These are phyloP conservation scores for Synchiropus splendidus DNA, from an alignment of 2,113 vertebrate species.

Conservation along the genomic window DNA sequence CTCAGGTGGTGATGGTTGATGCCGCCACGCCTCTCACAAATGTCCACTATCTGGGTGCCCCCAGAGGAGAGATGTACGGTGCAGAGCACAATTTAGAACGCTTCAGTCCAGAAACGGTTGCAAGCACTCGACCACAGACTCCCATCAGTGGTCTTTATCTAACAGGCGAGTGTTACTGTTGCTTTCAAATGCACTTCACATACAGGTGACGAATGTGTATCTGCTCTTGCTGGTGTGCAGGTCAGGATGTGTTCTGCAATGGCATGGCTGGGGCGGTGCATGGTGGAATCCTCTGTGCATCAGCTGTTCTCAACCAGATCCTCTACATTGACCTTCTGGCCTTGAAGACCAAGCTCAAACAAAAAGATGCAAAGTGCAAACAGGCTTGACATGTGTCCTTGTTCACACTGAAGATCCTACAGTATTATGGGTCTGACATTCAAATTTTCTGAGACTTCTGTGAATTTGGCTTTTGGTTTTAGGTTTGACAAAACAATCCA, in stretches of 20 bases:
- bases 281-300: conserved; percentile 69
- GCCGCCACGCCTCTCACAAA: conserved; percentile 70
- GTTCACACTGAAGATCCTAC: too few relatives aligned
- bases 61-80: conserved; percentile 69
- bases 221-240: conserved; percentile 31
- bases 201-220: neutral
- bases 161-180: conserved; percentile 55
- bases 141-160: conserved; percentile 65
- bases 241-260: conserved; percentile 73
- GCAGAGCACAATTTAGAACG: conserved; percentile 65
- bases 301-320: conserved; percentile 61
- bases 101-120: conserved; percentile 58
- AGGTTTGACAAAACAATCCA: too few relatives aligned
- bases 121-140: conserved; percentile 55
- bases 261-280: conserved; percentile 74
- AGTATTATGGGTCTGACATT: too few relatives aligned
- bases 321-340: conserved; percentile 71
- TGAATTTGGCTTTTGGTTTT: too few relatives aligned
- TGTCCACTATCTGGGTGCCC: conserved; percentile 65
- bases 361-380: conserved; percentile 5
- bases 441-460: too few relatives aligned
- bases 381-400: neutral
- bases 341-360: conserved; percentile 65
- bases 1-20: conserved; percentile 69
- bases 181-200: too few relatives aligned